Conservation (phyloP, 1,140 invertebrate genomes). For the Acromyrmex charruanus region DNA sequence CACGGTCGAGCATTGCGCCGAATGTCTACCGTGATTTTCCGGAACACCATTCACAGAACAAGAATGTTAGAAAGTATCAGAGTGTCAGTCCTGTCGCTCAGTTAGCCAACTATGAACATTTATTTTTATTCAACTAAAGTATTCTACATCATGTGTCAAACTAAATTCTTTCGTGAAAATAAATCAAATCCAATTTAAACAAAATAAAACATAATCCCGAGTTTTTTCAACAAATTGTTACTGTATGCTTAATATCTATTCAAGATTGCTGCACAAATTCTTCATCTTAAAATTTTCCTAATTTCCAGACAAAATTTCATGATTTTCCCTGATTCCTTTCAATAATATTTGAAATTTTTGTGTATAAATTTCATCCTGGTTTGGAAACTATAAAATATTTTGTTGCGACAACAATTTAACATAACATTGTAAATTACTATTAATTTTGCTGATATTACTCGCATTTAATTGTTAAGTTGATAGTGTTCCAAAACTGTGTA, state of each 20-base stretch:
- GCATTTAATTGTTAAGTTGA: too few relatives aligned
- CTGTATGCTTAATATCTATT: not conserved
- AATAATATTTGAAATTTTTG: too few relatives aligned
- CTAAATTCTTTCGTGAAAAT: not conserved
- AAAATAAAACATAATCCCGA: not conserved
- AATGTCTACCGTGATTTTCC: conserved; percentile 41
- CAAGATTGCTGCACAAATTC: too few relatives aligned
- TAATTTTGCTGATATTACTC: too few relatives aligned
- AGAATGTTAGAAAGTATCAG: conserved; percentile 11
- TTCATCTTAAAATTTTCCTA: too few relatives aligned
- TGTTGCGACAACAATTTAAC: too few relatives aligned
- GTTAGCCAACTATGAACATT: conserved; percentile 31
- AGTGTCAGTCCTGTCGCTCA: not conserved
- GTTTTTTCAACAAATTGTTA: not conserved
- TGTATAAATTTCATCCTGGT: too few relatives aligned
- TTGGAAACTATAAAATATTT: too few relatives aligned
- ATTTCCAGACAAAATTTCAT: too few relatives aligned
- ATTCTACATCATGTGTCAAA: not conserved
- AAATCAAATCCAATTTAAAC: not conserved
- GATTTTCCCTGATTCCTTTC: too few relatives aligned
- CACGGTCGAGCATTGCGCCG: conserved; percentile 20
- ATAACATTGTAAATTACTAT: too few relatives aligned
- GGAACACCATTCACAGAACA: not conserved
- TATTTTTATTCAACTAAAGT: not conserved
- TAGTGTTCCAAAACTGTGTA: too few relatives aligned